These are phyloP conservation scores for Pomacea maculata DNA, from an alignment of 1,140 invertebrate genomes.

Conservation along the genomic window DNA sequence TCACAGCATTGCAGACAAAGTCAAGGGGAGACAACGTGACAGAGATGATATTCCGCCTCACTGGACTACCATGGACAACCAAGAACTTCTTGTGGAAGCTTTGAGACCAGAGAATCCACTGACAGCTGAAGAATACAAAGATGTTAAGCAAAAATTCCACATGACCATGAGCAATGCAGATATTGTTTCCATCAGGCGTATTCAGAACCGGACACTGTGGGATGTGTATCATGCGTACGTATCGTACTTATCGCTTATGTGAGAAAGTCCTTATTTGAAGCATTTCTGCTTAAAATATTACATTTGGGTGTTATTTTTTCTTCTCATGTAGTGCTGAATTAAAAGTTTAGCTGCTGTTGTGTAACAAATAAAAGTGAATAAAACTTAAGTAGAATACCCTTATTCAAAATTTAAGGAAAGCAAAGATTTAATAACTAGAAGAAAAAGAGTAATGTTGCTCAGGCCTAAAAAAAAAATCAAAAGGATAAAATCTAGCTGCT, in stretches of 20 bases:
- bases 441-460: no score
- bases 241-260: neutral
- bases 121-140: slow-evolving; percentile 30
- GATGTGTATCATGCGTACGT: slow-evolving; percentile 39
- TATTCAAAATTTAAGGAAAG: no score
- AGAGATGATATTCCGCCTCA: slow-evolving; percentile 28
- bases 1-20: slow-evolving; percentile 9
- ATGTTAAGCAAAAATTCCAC: slow-evolving; percentile 33
- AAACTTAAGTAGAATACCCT: neutral
- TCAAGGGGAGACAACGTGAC: neutral
- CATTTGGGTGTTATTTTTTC: no score
- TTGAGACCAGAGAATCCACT: neutral
- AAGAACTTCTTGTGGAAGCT: slow-evolving; percentile 9
- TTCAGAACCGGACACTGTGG: slow-evolving; percentile 41
- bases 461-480: no score
- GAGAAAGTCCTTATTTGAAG: no score
- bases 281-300: neutral
- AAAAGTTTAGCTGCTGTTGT: neutral
- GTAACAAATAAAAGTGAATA: neutral
- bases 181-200: slow-evolving; percentile 33
- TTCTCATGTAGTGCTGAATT: no score
- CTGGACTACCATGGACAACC: slow-evolving; percentile 30
- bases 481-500: no score
- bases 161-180: slow-evolving; percentile 32
- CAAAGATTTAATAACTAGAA: no score